Evolutionary conservation across 2,888 invertebrate species (phyloP).

Genomic region (Mesochorus sp.): DNA sequence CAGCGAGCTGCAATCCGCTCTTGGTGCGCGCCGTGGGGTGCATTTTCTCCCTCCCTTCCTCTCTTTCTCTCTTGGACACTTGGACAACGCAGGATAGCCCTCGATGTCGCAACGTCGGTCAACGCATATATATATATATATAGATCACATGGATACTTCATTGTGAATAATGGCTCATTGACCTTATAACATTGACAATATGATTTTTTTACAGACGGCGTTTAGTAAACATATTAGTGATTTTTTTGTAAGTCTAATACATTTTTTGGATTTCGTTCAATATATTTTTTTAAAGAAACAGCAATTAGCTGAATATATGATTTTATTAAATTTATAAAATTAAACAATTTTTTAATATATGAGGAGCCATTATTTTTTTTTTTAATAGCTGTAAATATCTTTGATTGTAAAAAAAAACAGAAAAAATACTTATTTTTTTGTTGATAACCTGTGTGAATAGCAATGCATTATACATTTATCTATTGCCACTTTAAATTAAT

Average conservation of each 20-base stretch:
- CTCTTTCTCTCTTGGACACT: background rate
- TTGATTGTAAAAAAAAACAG: too few relatives aligned
- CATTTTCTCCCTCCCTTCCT: conserved; percentile 17
- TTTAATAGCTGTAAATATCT: background rate
- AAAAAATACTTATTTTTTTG: too few relatives aligned
- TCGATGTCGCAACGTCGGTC: background rate
- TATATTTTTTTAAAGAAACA: background rate
- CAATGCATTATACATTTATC: too few relatives aligned
- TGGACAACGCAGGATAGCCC: conserved; percentile 12
- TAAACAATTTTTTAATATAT: background rate
- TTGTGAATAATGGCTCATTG: conserved; percentile 6
- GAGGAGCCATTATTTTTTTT: background rate
- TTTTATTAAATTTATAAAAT: background rate
- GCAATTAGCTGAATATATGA: background rate
- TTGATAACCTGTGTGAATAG: too few relatives aligned
- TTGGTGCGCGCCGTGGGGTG: conserved; percentile 36
- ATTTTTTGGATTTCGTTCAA: background rate
- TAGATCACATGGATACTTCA: background rate
- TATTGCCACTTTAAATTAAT: too few relatives aligned
- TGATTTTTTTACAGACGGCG: background rate
- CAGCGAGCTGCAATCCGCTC: conserved; percentile 44
- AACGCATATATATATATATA: background rate
- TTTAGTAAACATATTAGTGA: background rate
- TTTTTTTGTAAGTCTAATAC: background rate
- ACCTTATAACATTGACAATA: background rate